Evolutionary conservation across 2,797 vertebrate species (phyloP).

Genomic region (Falco cherrug): DNA sequence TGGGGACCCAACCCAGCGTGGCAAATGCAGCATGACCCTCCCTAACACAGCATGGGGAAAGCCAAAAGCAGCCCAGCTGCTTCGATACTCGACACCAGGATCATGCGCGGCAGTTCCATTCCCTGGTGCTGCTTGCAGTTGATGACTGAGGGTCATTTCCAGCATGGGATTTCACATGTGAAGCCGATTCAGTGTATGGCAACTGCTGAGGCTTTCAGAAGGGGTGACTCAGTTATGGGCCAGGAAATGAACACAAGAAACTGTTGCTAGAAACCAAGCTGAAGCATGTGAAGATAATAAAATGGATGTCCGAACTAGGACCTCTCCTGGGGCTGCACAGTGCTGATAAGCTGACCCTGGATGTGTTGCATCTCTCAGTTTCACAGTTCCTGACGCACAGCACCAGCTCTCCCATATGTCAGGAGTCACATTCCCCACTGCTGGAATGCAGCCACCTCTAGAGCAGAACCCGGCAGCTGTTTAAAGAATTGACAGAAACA

Average conservation of each 20-base stretch:
- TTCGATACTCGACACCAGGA: slow-evolving; percentile 33
- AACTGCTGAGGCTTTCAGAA: slow-evolving; percentile 16
- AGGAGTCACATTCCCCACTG: slow-evolving; percentile 49
- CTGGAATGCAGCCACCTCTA: slow-evolving; percentile 67
- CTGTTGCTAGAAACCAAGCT: slow-evolving; percentile 32
- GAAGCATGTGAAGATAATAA: slow-evolving; percentile 20
- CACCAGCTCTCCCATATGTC: slow-evolving; percentile 53
- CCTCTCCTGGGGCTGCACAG: background rate
- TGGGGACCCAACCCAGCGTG: slow-evolving; percentile 14
- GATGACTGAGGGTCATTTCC: slow-evolving; percentile 43
- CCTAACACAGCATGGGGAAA: slow-evolving; percentile 46
- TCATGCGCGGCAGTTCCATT: background rate
- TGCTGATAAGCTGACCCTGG: slow-evolving; percentile 39
- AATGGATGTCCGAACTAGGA: slow-evolving; percentile 31
- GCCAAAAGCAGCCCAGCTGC: slow-evolving; percentile 45
- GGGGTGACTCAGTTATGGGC: background rate
- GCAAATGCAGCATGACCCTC: slow-evolving; percentile 51
- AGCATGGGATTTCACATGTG: slow-evolving; percentile 18
- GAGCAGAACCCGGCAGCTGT: slow-evolving; percentile 66
- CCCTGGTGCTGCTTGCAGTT: background rate
- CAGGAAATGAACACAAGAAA: background rate
- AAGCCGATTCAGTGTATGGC: background rate
- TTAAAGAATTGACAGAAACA: slow-evolving; percentile 64
- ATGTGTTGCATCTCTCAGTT: slow-evolving; percentile 47
- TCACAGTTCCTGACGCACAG: slow-evolving; percentile 32